Conservation (phyloP, 1,140 invertebrate genomes). For the Pararge aegeria region DNA sequence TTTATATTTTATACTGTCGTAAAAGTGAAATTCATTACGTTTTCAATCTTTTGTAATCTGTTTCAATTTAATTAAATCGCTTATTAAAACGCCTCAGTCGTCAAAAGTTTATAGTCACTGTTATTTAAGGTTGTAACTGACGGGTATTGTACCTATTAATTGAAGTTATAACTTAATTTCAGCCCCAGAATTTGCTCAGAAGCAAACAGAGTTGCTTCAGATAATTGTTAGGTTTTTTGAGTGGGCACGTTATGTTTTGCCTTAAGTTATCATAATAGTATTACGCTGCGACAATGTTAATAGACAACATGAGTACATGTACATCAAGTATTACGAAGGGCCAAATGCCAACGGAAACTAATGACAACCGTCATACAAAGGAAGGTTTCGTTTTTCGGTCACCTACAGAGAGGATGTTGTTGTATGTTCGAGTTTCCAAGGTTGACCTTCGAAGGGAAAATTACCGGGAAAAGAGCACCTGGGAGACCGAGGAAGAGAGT, state of each 20-base stretch:
- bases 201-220: not conserved
- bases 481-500: no score
- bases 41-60: slow-evolving; percentile 33
- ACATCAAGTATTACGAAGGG: no score
- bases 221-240: not conserved
- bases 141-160: slow-evolving; percentile 15
- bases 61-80: slow-evolving; percentile 33
- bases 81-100: slow-evolving; percentile 35
- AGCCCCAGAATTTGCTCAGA: slow-evolving; percentile 6
- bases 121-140: slow-evolving; percentile 27
- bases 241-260: not conserved
- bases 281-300: no score
- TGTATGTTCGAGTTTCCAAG: no score
- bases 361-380: no score
- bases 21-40: slow-evolving; percentile 28
- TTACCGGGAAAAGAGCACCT: no score
- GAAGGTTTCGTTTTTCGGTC: no score
- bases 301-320: no score
- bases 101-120: slow-evolving; percentile 30
- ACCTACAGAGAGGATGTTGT: no score
- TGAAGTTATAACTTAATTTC: slow-evolving; percentile 28
- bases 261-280: no score
- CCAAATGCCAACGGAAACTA: no score
- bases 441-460: no score
- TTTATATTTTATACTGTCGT: slow-evolving; percentile 17